A percentile compares a stretch with the other conserved stretches of the same genome.
phyloP scores from a whole-genome alignment of 2,113 vertebrate species.

The Spea bombifrons region DNA sequence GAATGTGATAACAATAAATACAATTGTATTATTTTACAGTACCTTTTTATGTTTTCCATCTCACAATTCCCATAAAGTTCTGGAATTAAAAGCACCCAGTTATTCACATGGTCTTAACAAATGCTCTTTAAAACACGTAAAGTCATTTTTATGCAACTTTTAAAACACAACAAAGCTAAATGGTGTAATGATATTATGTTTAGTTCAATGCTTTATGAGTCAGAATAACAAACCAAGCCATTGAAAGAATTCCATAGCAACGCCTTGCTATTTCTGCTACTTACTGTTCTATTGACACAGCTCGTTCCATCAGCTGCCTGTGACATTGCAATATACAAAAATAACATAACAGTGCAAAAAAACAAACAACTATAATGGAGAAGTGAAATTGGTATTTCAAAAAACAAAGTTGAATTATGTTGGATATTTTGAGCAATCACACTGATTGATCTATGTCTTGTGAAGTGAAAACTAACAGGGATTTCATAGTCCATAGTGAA shows the following conservation, averaged over 20 bases:
- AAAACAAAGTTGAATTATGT: neutral
- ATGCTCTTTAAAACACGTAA: slow-evolving; percentile 16
- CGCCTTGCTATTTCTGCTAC: neutral
- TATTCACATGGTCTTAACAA: neutral
- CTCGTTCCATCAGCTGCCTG: neutral
- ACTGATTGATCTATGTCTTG: too few species aligned
- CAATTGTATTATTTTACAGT: neutral
- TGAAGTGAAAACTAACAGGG: too few species aligned
- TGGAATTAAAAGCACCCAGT: neutral
- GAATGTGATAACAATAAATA: neutral
- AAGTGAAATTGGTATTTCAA: neutral
- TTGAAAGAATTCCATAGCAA: slow-evolving; percentile 16
- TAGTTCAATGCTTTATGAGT: slow-evolving; percentile 14
- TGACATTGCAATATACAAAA: slow-evolving; percentile 1
- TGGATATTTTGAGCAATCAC: too few species aligned
- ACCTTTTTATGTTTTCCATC: neutral
- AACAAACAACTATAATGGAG: slow-evolving; percentile 17
- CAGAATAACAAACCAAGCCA: slow-evolving; percentile 9
- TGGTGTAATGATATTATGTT: slow-evolving; percentile 10
- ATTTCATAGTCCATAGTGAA: too few species aligned
- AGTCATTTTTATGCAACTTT: neutral
- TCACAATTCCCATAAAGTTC: neutral
- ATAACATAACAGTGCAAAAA: neutral
- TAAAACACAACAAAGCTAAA: neutral
- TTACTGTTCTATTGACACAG: neutral